Evolutionary conservation across 2,888 invertebrate species (phyloP), one percentile per base, ranked within the genome.

Genomic region (Nymphalis urticae): DNA sequence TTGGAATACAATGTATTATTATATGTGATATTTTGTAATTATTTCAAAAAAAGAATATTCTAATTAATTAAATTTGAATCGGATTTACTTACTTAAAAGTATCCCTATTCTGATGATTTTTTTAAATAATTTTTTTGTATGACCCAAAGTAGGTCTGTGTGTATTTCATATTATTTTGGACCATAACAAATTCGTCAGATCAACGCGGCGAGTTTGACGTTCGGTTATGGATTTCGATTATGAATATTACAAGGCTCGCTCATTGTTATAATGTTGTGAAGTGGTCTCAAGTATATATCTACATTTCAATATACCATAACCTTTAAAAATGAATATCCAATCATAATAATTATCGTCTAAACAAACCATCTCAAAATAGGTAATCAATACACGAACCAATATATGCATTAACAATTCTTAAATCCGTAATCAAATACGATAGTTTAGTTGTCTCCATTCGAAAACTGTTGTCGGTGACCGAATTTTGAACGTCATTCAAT

Each of bases 181-280:
- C 91, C 91, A 89, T 90, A 89, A 91, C 92, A 87, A 92, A 92
- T 92, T 89, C 87, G 89, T 88, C 89, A 88, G 87, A 90, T 90
- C 90, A 88, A 88, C 86, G 90, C 86, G 83, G 85, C 83, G 71
- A 80, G 84, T 84, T 86, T 84, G 86, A 85, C 85, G 84, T 82
- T 80, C 79, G 75, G 80, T 84, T 84, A 83, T 83, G 87, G 81
- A 80, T 84, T 77, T 80, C 82, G 76, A 84, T 84, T 88, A 85
- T 88, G 87, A 87, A 87, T 89, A 86, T 87, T 87, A 79, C 85
- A 83, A 88, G 82, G 80, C 80, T 82, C 80, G 79, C 81, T 79
- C 82, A 84, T 85, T 85, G 82, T 84, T 85, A 80, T 79, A 62
- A 64, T 48, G 19, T 10, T 19, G 19, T 58, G 42, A 19, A 58